Evolutionary conservation across 2,888 invertebrate species (phyloP).

Genomic region (Melanargia galathea): DNA sequence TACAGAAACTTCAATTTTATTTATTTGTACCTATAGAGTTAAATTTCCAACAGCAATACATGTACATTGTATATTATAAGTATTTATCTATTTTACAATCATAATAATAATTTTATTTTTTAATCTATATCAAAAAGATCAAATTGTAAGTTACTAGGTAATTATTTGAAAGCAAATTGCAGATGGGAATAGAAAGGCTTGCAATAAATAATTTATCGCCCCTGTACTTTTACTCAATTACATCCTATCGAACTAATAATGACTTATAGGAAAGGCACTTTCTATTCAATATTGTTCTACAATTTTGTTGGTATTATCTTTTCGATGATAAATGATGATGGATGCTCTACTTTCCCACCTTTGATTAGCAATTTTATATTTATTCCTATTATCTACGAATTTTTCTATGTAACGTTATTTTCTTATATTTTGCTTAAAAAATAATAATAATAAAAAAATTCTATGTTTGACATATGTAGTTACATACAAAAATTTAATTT

Average conservation of each 20-base stretch:
- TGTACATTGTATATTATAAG: too few relatives aligned
- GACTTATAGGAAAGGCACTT: slow-evolving; percentile 11
- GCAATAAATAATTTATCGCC: slow-evolving; percentile 14
- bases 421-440: too few relatives aligned
- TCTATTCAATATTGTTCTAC: slow-evolving; percentile 21
- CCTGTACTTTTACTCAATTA: slow-evolving; percentile 32
- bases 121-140: background rate
- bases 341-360: background rate
- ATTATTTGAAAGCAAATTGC: slow-evolving; percentile 26
- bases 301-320: slow-evolving; percentile 7
- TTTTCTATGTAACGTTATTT: too few relatives aligned
- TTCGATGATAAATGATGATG: slow-evolving; percentile 2
- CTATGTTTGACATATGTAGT: too few relatives aligned
- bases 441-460: too few relatives aligned
- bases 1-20: too few relatives aligned
- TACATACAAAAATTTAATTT: too few relatives aligned
- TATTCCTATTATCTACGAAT: too few relatives aligned
- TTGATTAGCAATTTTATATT: background rate
- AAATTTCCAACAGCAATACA: too few relatives aligned
- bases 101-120: background rate
- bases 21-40: too few relatives aligned
- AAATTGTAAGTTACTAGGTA: background rate
- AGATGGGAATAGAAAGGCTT: slow-evolving; percentile 27
- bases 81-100: background rate
- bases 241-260: slow-evolving; percentile 21